Conservation (phyloP, 2,888 invertebrate genomes). For the Tricholauxania praeusta region DNA sequence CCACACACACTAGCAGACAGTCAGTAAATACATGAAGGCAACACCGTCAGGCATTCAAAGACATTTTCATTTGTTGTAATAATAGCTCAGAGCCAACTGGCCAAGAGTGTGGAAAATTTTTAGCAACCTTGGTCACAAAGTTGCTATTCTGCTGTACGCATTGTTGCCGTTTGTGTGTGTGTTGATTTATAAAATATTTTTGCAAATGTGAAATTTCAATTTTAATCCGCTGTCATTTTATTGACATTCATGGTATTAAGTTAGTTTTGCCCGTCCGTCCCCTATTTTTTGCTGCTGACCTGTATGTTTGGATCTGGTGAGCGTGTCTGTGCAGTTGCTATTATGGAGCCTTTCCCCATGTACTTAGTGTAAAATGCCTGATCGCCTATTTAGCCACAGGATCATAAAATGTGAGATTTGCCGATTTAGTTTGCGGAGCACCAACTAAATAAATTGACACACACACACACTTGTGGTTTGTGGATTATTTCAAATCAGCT, state of each 20-base stretch:
- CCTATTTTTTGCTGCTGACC: background rate
- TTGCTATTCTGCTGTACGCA: background rate
- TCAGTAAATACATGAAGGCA: background rate
- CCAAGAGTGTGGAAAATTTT: conserved; percentile 7
- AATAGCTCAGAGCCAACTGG: conserved; percentile 30
- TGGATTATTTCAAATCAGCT: no score
- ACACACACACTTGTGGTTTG: background rate
- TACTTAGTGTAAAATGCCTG: no score
- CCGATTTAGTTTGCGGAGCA: conserved; percentile 14
- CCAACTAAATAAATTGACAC: conserved; percentile 19
- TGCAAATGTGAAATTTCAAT: conserved; percentile 45
- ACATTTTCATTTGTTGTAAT: conserved; percentile 35
- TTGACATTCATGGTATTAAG: conserved; percentile 45
- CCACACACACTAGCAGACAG: conserved; percentile 27
- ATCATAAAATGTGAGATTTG: conserved; percentile 24
- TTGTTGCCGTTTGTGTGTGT: background rate
- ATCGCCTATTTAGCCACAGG: conserved; percentile 7
- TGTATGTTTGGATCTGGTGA: no score
- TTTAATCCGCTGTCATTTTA: conserved; percentile 47
- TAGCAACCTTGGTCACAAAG: conserved; percentile 3
- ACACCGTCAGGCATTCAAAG: conserved; percentile 24
- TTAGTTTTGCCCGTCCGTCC: conserved; percentile 27
- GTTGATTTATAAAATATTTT: conserved; percentile 31
- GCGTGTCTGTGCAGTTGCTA: background rate
- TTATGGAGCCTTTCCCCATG: background rate